Percentiles rank a stretch among this genome's conserved stretches.
These are phyloP conservation scores for Perognathus longimembris DNA, from an alignment of 2,113 vertebrate genomes.

Conservation along the genomic window DNA sequence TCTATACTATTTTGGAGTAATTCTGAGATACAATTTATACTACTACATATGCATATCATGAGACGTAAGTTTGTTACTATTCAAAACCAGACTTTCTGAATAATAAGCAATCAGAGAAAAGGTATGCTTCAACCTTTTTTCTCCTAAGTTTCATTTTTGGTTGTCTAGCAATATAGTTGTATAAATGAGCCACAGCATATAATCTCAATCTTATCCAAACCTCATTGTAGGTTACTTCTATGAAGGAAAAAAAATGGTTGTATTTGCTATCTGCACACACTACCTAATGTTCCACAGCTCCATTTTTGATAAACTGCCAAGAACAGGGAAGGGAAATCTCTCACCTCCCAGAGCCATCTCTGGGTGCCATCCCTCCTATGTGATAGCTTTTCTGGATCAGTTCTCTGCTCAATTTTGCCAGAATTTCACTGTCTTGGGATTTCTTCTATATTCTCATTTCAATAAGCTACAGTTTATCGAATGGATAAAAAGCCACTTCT, in stretches of 20 bases:
- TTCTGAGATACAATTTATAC: neutral
- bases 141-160: constrained; percentile 45
- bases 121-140: neutral
- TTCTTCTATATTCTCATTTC: neutral
- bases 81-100: constrained; percentile 21
- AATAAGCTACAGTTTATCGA: neutral
- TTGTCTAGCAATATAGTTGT: neutral
- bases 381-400: neutral
- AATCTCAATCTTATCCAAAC: neutral
- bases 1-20: neutral
- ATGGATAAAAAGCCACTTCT: too few species aligned
- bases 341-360: neutral
- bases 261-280: neutral
- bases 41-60: too few species aligned
- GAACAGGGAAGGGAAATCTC: neutral
- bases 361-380: neutral
- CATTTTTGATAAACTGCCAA: neutral
- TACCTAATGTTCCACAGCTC: neutral
- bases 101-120: constrained; percentile 13
- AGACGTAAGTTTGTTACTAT: neutral
- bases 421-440: neutral
- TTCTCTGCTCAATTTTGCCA: neutral
- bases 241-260: constrained; percentile 6
- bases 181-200: neutral
- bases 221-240: neutral